Evolutionary conservation across 2,113 vertebrate species (phyloP), one percentile per base, ranked within the genome.

Genomic region (Spermophilus dauricus): DNA sequence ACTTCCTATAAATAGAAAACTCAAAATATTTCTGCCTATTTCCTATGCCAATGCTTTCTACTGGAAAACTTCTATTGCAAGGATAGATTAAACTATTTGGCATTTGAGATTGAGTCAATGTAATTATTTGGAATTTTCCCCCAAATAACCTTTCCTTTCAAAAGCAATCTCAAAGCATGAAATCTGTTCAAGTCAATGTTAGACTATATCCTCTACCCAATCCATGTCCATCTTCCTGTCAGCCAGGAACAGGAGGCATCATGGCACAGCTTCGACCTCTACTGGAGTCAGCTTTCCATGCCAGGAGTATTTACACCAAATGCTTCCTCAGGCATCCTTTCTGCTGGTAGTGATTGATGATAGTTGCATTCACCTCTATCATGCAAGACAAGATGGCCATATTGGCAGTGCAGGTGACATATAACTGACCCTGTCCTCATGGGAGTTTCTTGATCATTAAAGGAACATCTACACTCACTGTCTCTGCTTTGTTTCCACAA

Each of bases 1-100:
- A 37, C 37, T 22, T 83, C 75, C 80, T 92, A 94, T 92, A 95
- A 95, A 97, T 95, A 98, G 84, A 94, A 97, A 87, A 90, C 69
- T 94, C 75, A 75, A 94, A 94, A 86, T 93, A 96, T 91, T 88
- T 97, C 91, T 96, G 94, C 82, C 86, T 83, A 86, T 92, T 95
- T 95, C 90, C 69, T 97, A 69, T 93, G 73, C 26, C 58, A 14
- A 1, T 61, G 84, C 69, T 75, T 91, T 97, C 45, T 11, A 75
- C 88, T 75, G 77, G 70, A 84, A 86, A 91, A 93, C 12, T 96
- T 95, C 58, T 96, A 70, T 58, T 73, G 75, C 67, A 83, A 81
- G n/a, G 63, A 39, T 22, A 95, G 51, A 94, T 92, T 67, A 90
- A 80, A 75, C 85, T 82, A 65, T 86, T 97, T 95, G 93, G 63